Conservation (phyloP, 1,140 invertebrate genomes). For the Bombus impatiens region DNA sequence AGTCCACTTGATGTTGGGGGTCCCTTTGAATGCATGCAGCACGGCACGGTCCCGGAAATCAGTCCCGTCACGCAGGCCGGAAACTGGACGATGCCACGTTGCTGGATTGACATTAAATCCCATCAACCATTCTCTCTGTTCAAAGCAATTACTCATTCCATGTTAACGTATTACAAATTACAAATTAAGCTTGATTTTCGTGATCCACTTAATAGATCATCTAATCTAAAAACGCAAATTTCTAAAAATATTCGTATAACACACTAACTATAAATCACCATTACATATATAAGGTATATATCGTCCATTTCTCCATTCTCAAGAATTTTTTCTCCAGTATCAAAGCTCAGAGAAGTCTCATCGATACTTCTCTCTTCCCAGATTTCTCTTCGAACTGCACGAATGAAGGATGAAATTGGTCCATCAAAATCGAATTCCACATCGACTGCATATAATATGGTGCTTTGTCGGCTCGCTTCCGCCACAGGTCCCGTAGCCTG, state of each 20-base stretch:
- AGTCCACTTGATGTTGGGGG: constrained; percentile 52
- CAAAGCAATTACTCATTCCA: background rate
- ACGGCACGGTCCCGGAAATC: constrained; percentile 60
- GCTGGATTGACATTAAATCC: constrained; percentile 53
- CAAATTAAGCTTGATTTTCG: background rate
- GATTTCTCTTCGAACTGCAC: too few relatives aligned
- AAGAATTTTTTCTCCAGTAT: background rate
- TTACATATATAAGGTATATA: background rate
- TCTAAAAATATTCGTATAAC: too few relatives aligned
- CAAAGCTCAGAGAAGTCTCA: too few relatives aligned
- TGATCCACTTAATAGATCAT: background rate
- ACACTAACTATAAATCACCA: background rate
- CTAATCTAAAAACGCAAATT: background rate
- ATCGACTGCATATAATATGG: background rate
- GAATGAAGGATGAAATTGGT: background rate
- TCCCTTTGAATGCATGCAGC: constrained; percentile 54
- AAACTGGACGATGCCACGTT: constrained; percentile 51
- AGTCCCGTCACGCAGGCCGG: constrained; percentile 61
- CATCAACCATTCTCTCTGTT: constrained; percentile 34
- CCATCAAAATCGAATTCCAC: background rate
- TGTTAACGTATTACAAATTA: background rate
- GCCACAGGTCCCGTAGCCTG: background rate
- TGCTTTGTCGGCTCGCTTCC: constrained; percentile 17
- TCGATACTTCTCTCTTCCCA: background rate
- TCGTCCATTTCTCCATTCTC: background rate